A percentile compares a stretch with the other conserved stretches of the same genome.
Conservation (phyloP, 2,888 invertebrate species). For the Iphiclides podalirius region DNA sequence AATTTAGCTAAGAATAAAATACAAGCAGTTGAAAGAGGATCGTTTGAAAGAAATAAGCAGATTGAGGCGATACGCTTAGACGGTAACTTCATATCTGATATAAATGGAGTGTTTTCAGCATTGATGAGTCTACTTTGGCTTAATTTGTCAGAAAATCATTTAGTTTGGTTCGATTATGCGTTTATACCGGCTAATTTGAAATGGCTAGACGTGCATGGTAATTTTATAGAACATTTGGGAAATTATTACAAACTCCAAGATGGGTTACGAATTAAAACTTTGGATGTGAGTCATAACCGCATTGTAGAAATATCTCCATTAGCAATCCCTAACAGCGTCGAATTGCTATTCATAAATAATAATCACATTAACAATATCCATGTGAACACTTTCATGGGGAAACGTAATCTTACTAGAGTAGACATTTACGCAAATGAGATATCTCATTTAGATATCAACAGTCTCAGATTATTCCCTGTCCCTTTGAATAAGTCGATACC, state of each 20-base stretch:
- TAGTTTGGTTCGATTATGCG: constrained; percentile 96
- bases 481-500: constrained; percentile 88
- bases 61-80: constrained; percentile 93
- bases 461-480: constrained; percentile 87
- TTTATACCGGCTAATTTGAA: constrained; percentile 93
- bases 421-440: constrained; percentile 95
- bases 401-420: constrained; percentile 90
- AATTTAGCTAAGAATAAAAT: constrained; percentile 95
- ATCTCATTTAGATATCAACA: constrained; percentile 90
- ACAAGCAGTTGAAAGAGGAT: constrained; percentile 89
- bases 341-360: constrained; percentile 92
- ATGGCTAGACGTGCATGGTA: constrained; percentile 94
- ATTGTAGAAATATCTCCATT: constrained; percentile 89
- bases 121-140: constrained; percentile 90
- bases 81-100: constrained; percentile 91
- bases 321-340: constrained; percentile 92
- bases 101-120: constrained; percentile 93
- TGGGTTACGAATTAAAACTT: constrained; percentile 88
- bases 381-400: constrained; percentile 92
- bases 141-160: constrained; percentile 93
- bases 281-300: constrained; percentile 94
- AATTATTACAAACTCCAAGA: constrained; percentile 93
- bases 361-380: constrained; percentile 91
- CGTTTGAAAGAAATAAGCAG: constrained; percentile 89
- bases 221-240: constrained; percentile 91